Percentiles rank a stretch among this genome's conserved stretches.
Evolutionary conservation across 1,140 invertebrate genomes (phyloP).

Genomic region (Bombus huntii): DNA sequence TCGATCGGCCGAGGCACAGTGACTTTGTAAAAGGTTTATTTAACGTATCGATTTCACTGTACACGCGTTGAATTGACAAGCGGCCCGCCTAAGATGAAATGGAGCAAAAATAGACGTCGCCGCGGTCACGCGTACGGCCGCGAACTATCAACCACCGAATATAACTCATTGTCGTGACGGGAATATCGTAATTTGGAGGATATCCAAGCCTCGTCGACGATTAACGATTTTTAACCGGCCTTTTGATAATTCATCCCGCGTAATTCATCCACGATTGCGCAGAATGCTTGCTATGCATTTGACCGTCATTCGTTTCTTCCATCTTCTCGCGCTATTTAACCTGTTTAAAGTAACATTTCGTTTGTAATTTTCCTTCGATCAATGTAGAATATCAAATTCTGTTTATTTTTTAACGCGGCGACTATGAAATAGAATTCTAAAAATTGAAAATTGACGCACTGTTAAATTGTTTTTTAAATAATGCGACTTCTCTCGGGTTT

Average conservation of each 20-base stretch:
- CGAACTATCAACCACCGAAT: slow-evolving; percentile 61
- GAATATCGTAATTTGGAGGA: slow-evolving; percentile 59
- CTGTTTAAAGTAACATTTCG: no score
- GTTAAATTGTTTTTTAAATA: neutral
- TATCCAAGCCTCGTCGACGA: slow-evolving; percentile 44
- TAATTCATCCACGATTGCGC: neutral
- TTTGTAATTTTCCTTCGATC: neutral
- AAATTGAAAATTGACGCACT: neutral
- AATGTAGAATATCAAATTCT: neutral
- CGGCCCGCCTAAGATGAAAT: slow-evolving; percentile 8
- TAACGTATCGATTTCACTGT: neutral
- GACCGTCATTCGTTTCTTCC: neutral
- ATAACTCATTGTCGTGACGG: slow-evolving; percentile 62
- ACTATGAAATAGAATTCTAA: no score
- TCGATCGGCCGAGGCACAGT: neutral
- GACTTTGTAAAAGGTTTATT: neutral
- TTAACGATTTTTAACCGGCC: slow-evolving; percentile 51
- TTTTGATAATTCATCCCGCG: neutral
- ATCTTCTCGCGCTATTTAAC: neutral
- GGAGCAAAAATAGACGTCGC: slow-evolving; percentile 36
- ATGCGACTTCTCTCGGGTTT: neutral
- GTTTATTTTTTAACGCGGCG: no score
- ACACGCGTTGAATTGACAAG: slow-evolving; percentile 2
- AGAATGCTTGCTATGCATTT: neutral
- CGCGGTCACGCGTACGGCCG: slow-evolving; percentile 36